Base-by-base conservation (phyloP, 2,113 vertebrate species). In the Phylloscopus trochiloides region DNA sequence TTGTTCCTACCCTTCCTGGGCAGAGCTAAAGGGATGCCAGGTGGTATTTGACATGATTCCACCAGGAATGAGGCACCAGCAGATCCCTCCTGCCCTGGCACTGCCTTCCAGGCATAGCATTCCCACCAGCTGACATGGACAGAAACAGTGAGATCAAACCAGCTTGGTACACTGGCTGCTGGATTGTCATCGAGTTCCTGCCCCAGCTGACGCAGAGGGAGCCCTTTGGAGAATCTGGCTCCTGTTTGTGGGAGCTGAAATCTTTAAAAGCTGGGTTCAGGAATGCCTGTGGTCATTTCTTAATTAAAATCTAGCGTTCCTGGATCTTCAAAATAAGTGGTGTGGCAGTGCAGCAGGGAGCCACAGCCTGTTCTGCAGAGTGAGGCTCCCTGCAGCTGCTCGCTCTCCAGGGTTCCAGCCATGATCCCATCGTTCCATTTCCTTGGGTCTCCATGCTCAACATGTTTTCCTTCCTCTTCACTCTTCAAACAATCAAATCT, bases 371-470 rank as follows among this genome's bases (percentile, higher is more conserved):
- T 22, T 71, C 45, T 70, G 38, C 54, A 43, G 71, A 25, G 3
- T 0, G 38, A 72, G 58, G 58, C 43, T 22, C 22, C 58, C 62
- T 24, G 50, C 88, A 25, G 91, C 80, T n/a, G 58, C 73, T 68
- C 0, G 0, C 55, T 78, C 70, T 28, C 57, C 34, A 3, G 62
- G 3, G 38, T 38, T 86, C 31, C 74, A 34, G 0, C 73, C n/a
- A 1, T 1, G 13, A 25, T 74, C 4, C 2, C 32, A 26, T 36
- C 9, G 14, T 47, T 57, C 72, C 1, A 0, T 72, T 76, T 47
- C 19, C 55, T 45, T 9, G 11, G 20, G 4, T 51, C 84, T 79
- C 50, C 67, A 29, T n/a, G 40, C 57, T 84, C 57, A 50, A 45
- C 31, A 2, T 45, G 34, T 74, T 92, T 92, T 51, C 61, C 52